Evolutionary conservation across 2,888 invertebrate genomes (phyloP).

Genomic region (Mimachlamys varia): DNA sequence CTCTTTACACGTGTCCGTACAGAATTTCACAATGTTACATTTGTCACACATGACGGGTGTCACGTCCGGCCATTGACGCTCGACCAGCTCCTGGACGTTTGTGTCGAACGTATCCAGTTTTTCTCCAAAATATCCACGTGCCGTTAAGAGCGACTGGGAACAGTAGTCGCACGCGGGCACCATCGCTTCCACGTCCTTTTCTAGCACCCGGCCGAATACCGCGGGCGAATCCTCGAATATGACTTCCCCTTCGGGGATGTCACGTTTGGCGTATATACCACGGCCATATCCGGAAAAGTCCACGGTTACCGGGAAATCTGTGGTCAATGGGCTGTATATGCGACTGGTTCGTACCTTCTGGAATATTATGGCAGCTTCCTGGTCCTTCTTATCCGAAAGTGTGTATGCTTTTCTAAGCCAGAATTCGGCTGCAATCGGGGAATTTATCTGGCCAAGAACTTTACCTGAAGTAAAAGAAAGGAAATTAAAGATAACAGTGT

Average conservation of each 20-base stretch:
- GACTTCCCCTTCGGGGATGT: constrained; percentile 86
- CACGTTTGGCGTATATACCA: constrained; percentile 88
- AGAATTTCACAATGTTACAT: constrained; percentile 74
- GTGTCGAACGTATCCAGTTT: constrained; percentile 56
- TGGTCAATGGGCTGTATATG: constrained; percentile 71
- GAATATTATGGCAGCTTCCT: constrained; percentile 69
- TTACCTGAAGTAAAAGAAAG: constrained; percentile 59
- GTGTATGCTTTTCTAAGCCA: constrained; percentile 74
- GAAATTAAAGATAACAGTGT: too few relatives aligned
- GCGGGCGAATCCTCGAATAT: constrained; percentile 95
- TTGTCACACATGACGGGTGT: constrained; percentile 61
- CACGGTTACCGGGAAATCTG: constrained; percentile 67
- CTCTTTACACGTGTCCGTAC: constrained; percentile 86
- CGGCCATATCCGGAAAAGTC: constrained; percentile 86
- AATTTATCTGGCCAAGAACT: constrained; percentile 64
- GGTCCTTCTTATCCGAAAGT: constrained; percentile 62
- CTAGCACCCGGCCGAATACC: constrained; percentile 91
- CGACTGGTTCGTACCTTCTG: constrained; percentile 74
- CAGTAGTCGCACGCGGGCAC: constrained; percentile 93
- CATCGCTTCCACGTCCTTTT: constrained; percentile 89
- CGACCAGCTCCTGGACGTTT: constrained; percentile 56
- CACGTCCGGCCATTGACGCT: constrained; percentile 71
- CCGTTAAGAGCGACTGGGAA: constrained; percentile 93
- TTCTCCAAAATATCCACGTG: constrained; percentile 85
- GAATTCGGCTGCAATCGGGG: constrained; percentile 74